Percentiles rank a stretch among this genome's conserved stretches.
These are phyloP conservation scores for Herminia tarsipennalis DNA, from an alignment of 2,888 invertebrate genomes.

Conservation along the genomic window DNA sequence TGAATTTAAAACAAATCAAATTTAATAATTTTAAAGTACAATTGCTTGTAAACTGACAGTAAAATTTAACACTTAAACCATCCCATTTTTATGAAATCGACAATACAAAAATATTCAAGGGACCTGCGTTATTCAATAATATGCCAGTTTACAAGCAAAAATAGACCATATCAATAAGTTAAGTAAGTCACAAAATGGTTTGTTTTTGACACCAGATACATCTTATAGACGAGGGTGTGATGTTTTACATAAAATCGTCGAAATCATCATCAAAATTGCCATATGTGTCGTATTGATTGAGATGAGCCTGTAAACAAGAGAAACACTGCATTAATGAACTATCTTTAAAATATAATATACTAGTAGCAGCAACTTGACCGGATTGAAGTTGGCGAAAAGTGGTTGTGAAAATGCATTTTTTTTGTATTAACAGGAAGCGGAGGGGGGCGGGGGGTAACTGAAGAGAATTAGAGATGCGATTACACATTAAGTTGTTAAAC, in stretches of 20 bases:
- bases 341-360: no score
- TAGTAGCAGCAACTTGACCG: no score
- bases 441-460: no score
- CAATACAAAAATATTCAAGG: conserved; percentile 30
- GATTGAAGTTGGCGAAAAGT: no score
- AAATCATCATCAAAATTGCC: conserved; percentile 88
- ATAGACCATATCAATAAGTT: conserved; percentile 23
- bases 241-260: conserved; percentile 92
- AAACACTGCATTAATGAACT: no score
- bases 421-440: no score
- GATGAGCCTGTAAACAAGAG: conserved; percentile 81
- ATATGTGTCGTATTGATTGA: conserved; percentile 88
- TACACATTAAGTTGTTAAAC: no score
- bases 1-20: conserved; percentile 7
- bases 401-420: no score
- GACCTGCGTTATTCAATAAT: conserved; percentile 10
- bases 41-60: conserved; percentile 30
- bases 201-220: conserved; percentile 9
- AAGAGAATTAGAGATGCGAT: no score
- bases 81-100: no score
- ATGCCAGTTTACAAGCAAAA: conserved; percentile 35
- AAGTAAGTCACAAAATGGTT: conserved; percentile 1
- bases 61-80: conserved; percentile 27
- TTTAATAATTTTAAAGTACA: conserved; percentile 11
- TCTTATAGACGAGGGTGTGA: conserved; percentile 19